Base-by-base conservation (phyloP, 2,797 vertebrate genomes). In the Anolis apletophallus region DNA sequence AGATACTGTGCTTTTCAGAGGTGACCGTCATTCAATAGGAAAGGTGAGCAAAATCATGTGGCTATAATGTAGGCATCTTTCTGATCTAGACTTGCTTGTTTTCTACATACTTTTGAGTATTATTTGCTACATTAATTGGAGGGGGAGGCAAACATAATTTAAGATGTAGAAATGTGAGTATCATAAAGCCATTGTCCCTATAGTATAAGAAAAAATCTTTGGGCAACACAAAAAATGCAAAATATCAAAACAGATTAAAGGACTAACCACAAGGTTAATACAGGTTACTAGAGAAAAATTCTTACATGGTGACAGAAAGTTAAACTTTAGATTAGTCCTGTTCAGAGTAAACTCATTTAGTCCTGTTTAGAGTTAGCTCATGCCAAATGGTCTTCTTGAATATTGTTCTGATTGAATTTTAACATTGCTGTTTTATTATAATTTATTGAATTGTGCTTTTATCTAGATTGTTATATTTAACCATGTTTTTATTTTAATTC, bases 1-100 rank as follows among this genome's bases (percentile, higher is more conserved):
- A 16, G 98, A 99, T 72, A 99, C 97, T 92, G 91, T 99, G 86
- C 95, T 99, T 94, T 99, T 99, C 94, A 97, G 91, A 72, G 96
- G 97, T 84, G 95, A 98, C 86, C 95, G 97, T n/a, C 91, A 94
- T 84, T 96, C 97, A 69, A 90, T 97, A 83, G 98, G 98, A 91
- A 99, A 98, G 98, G 98, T 99, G 83, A 81, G 95, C 94, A 19
- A 85, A 46, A 90, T 36, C 61, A 64, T 36, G 54, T 67, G 10
- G 8, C 23, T 79, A 16, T 55, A 46, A 54, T 79, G 16, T 34
- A 57, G 11, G 14, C 1, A 52, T 68, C 46, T 50, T 36, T 59
- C 29, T 74, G 7, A 13, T 32, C 11, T 79, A 11, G 46, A 50
- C n/a, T n/a, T 74, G 21, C 2, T 83, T 11, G 1, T 3, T 72